A percentile compares a stretch with the other conserved stretches of the same genome.
These are phyloP conservation scores for Psittacula derbiana DNA, from an alignment of 2,797 vertebrate genomes.

Conservation along the genomic window DNA sequence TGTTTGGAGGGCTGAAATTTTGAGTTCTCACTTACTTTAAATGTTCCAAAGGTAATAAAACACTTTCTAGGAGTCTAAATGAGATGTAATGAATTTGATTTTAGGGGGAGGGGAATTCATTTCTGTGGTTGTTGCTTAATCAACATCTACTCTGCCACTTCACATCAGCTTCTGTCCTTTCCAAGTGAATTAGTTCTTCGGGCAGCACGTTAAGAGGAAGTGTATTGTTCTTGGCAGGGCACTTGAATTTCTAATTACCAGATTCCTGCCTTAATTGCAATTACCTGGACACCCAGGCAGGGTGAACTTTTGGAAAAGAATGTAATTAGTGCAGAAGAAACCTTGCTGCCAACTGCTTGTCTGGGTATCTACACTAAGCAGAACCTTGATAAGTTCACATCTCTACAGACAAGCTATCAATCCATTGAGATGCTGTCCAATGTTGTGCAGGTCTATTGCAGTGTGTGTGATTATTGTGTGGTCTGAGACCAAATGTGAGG, in stretches of 20 bases:
- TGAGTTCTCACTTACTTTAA: background rate
- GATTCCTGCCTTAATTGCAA: slow-evolving; percentile 84
- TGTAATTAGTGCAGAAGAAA: slow-evolving; percentile 79
- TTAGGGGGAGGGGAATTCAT: slow-evolving; percentile 27
- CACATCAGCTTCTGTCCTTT: slow-evolving; percentile 71
- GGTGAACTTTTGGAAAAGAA: slow-evolving; percentile 80
- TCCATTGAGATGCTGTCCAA: background rate
- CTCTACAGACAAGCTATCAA: slow-evolving; percentile 32
- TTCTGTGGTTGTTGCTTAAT: slow-evolving; percentile 66
- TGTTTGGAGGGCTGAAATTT: background rate
- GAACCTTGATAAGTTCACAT: slow-evolving; percentile 62
- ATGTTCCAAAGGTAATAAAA: slow-evolving; percentile 1
- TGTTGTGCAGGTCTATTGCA: background rate
- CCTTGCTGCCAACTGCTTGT: slow-evolving; percentile 70
- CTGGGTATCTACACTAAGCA: slow-evolving; percentile 52
- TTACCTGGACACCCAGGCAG: slow-evolving; percentile 82
- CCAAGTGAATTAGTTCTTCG: slow-evolving; percentile 76
- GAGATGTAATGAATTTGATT: slow-evolving; percentile 36
- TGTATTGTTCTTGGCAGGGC: slow-evolving; percentile 81
- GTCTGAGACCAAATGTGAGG: background rate
- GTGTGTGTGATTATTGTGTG: background rate
- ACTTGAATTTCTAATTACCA: slow-evolving; percentile 80
- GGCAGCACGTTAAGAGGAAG: slow-evolving; percentile 74
- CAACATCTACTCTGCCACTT: slow-evolving; percentile 67
- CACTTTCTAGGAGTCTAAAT: slow-evolving; percentile 25